Conservation (phyloP, 2,888 invertebrate species). For the Synergus umbraculus region DNA sequence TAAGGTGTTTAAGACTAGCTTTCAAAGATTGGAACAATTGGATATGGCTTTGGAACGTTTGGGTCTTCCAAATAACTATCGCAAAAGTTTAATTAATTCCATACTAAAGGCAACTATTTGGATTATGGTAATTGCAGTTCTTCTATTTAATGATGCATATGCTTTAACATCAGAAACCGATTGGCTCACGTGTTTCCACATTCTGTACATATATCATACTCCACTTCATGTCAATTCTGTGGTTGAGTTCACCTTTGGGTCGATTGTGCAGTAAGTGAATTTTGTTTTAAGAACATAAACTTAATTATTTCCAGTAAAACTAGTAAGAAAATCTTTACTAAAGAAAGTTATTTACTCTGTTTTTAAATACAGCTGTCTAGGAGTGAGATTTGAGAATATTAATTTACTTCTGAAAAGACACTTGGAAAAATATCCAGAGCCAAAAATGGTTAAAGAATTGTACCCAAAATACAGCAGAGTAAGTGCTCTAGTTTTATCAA, state of each 20-base stretch:
- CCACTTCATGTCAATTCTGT: slow-evolving; percentile 24
- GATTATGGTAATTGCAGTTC: not conserved
- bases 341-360: not conserved
- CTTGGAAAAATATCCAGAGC: not conserved
- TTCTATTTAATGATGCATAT: slow-evolving; percentile 1
- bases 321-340: not conserved
- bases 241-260: slow-evolving; percentile 2
- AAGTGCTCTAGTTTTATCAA: slow-evolving; percentile 7
- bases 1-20: not conserved
- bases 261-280: not conserved
- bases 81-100: not conserved
- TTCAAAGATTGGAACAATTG: slow-evolving; percentile 5
- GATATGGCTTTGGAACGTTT: not conserved
- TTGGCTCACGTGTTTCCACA: not conserved
- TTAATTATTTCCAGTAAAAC: not conserved
- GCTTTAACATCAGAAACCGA: not conserved
- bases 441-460: not conserved
- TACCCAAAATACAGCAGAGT: slow-evolving; percentile 33
- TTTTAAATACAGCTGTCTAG: not conserved
- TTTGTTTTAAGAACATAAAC: not conserved
- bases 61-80: not conserved
- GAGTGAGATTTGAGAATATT: slow-evolving; percentile 11
- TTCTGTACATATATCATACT: not conserved
- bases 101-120: not conserved
- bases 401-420: not conserved